A percentile compares a stretch with the other conserved stretches of the same genome.
phyloP scores from a whole-genome alignment of 2,113 vertebrate species.

The Hemibates koningsi region DNA sequence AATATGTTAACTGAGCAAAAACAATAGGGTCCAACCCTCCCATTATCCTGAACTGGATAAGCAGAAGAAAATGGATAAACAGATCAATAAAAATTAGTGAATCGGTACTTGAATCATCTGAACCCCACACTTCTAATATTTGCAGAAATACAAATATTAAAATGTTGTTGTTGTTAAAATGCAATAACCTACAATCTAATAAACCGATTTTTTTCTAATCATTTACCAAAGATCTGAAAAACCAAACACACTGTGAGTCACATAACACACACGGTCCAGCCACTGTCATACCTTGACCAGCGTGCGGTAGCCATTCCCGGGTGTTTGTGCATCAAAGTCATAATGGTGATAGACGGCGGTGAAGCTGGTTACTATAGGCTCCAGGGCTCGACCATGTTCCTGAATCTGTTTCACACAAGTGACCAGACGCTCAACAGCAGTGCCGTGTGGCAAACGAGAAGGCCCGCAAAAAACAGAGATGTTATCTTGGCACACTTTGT shows the following conservation, averaged over 20 bases:
- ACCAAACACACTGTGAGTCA: not conserved
- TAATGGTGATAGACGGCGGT: conserved; percentile 53
- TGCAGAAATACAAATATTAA: not conserved
- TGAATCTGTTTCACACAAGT: conserved; percentile 37
- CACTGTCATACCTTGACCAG: conserved; percentile 53
- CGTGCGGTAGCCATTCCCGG: conserved; percentile 62
- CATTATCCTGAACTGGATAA: rapidly evolving
- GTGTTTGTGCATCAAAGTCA: conserved; percentile 55
- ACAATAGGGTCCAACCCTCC: not conserved
- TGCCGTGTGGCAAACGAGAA: not conserved
- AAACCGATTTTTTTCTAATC: rapidly evolving
- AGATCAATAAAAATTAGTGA: rapidly evolving
- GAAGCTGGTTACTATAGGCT: conserved; percentile 42
- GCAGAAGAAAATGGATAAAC: not conserved
- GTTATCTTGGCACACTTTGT: conserved; percentile 41
- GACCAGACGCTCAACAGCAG: conserved; percentile 31
- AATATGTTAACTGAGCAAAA: not conserved
- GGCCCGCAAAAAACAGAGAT: not conserved
- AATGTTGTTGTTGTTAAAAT: not conserved
- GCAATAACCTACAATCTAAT: not conserved
- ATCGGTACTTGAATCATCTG: not conserved
- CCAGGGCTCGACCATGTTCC: conserved; percentile 42
- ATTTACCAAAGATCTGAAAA: not conserved
- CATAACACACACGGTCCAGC: not conserved
- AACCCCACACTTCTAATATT: not conserved